These are phyloP conservation scores for Argyresthia albistria DNA, from an alignment of 2,888 invertebrate genomes.

Conservation along the genomic window DNA sequence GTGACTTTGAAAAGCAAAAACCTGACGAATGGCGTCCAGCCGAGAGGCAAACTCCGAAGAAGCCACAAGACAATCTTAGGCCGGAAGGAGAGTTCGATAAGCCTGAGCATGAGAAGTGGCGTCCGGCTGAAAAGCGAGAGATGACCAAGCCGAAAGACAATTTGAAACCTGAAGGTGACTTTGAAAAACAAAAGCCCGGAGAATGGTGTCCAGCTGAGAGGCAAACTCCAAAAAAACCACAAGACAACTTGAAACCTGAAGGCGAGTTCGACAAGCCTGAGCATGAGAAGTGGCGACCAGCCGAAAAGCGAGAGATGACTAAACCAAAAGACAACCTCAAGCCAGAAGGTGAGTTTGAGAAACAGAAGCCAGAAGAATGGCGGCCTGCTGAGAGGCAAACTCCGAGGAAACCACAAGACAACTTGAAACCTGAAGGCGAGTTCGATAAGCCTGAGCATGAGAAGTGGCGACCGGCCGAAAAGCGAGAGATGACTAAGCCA, in stretches of 20 bases:
- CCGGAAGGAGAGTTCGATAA: conserved; percentile 54
- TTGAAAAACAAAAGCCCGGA: conserved; percentile 47
- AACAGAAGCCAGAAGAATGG: conserved; percentile 31
- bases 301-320: conserved; percentile 34
- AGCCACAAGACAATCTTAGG: conserved; percentile 61
- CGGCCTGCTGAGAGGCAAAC: conserved; percentile 42
- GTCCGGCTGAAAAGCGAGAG: conserved; percentile 44
- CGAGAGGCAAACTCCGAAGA: conserved; percentile 43
- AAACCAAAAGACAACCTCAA: conserved; percentile 63
- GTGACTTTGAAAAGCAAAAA: conserved; percentile 49
- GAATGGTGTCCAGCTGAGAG: conserved; percentile 45
- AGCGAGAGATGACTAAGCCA: conserved; percentile 26
- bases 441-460: conserved; percentile 35
- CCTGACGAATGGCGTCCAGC: conserved; percentile 38
- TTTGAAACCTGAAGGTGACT: conserved; percentile 68
- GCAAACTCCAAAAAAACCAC: conserved; percentile 42
- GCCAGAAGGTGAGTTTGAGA: conserved; percentile 67
- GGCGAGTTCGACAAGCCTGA: conserved; percentile 67
- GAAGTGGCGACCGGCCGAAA: conserved; percentile 23
- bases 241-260: conserved; percentile 68
- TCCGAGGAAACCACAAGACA: conserved; percentile 53
- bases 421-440: conserved; percentile 45
- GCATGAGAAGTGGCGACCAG: conserved; percentile 43
- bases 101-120: conserved; percentile 49
- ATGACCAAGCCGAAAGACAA: conserved; percentile 65